These are phyloP conservation scores for Mellilla xanthometata DNA, from an alignment of 2,888 invertebrate genomes.

Conservation along the genomic window DNA sequence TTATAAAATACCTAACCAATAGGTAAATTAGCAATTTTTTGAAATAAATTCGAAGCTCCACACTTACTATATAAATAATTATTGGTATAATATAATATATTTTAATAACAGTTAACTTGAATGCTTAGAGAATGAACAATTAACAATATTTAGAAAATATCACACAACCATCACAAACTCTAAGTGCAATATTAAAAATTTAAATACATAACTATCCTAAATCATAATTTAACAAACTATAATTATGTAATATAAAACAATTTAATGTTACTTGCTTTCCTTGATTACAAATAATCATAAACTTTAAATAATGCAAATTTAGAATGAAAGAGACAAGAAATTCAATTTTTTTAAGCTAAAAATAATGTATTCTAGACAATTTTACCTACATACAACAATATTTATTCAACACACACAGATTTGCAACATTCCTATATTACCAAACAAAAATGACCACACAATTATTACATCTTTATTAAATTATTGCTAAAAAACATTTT, in stretches of 20 bases:
- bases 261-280: not conserved
- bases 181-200: constrained; percentile 7
- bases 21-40: too few relatives aligned
- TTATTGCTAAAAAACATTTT: not conserved
- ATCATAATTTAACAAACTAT: not conserved
- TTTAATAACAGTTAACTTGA: too few relatives aligned
- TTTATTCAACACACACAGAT: not conserved
- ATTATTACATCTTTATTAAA: not conserved
- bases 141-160: constrained; percentile 17
- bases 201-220: not conserved
- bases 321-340: too few relatives aligned
- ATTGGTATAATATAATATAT: too few relatives aligned
- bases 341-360: too few relatives aligned
- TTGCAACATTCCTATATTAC: constrained; percentile 12
- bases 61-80: too few relatives aligned
- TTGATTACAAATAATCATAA: not conserved
- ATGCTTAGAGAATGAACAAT: constrained; percentile 6
- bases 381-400: not conserved
- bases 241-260: too few relatives aligned
- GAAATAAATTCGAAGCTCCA: too few relatives aligned
- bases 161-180: constrained; percentile 28
- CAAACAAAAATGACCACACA: constrained; percentile 4
- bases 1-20: too few relatives aligned
- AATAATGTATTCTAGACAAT: not conserved
- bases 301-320: not conserved